Base-by-base conservation (phyloP, 1,140 invertebrate species). In the Acromyrmex heyeri region DNA sequence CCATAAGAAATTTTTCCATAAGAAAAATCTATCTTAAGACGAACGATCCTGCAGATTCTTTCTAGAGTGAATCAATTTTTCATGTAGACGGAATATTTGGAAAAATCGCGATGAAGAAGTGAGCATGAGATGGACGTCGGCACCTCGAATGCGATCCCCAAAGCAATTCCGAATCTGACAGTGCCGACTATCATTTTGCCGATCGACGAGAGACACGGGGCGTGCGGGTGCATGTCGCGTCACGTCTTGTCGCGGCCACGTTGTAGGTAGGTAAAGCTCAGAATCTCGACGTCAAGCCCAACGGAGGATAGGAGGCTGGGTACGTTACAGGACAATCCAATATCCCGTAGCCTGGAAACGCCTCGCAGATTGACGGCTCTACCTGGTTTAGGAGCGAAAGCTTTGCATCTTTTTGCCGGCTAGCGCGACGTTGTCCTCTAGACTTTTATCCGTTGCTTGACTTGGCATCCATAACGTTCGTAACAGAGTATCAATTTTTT, bases 301-400 rank as follows among this genome's bases (percentile, higher is more conserved):
- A 53, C 38, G 73, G 24, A 85, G 65, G 88, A 76, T 62, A 64
- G 87, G 70, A 76, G 86, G 79, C 86, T 70, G 73, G 87, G 79
- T 88, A 86, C 70, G 90, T 91, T 90, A 91, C 87, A 90, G 82
- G 91, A 92, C 89, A 91, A 92, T 91, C 91, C 85, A 92, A 92
- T 92, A 91, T 88, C 82, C 85, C 78, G 79, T 67, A 77, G 64
- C 86, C 67, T 69, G 76, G 87, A 82, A 88, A 86, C 86, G 88
- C 87, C 89, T 77, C 76, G 86, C 18, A 34, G 67, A 73, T 79
- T 88, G 89, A 90, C 89, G 81, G 75, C 79, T 86, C 64, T 78
- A 69, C 72, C 67, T 77, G 61, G 62, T 83, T 85, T 65, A 78
- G 34, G 55, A 73, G 65, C 38, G 62, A 34, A 90, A 57, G 67